These are phyloP conservation scores for Goniozus legneri DNA, from an alignment of 1,140 invertebrate genomes.

Conservation along the genomic window DNA sequence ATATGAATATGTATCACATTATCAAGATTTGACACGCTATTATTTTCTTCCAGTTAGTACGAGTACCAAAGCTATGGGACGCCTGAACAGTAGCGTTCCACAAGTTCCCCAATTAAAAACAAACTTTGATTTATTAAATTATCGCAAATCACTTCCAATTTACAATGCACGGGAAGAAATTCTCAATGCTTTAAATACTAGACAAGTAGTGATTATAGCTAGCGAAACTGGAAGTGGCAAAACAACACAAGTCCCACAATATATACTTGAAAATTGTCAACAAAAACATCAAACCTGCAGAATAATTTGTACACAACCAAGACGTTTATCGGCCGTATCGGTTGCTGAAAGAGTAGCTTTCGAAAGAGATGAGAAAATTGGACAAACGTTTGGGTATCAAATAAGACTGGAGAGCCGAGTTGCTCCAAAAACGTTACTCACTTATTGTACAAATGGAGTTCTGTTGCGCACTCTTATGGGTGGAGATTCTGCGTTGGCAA, in stretches of 20 bases:
- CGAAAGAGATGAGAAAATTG: slow-evolving; percentile 83
- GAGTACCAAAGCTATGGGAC: slow-evolving; percentile 56
- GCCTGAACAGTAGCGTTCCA: slow-evolving; percentile 61
- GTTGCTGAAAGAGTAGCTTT: slow-evolving; percentile 78
- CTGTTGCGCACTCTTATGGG: slow-evolving; percentile 81
- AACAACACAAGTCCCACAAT: slow-evolving; percentile 89
- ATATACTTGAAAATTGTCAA: slow-evolving; percentile 77
- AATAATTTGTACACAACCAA: slow-evolving; percentile 91
- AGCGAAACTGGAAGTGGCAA: slow-evolving; percentile 87
- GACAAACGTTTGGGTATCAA: slow-evolving; percentile 90
- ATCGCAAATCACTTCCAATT: slow-evolving; percentile 61
- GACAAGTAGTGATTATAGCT: slow-evolving; percentile 66
- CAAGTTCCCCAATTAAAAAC: slow-evolving; percentile 59
- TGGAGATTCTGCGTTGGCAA: slow-evolving; percentile 63
- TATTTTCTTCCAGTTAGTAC: slow-evolving; percentile 45
- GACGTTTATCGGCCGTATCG: slow-evolving; percentile 84
- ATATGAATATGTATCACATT: slow-evolving; percentile 4
- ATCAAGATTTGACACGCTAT: slow-evolving; percentile 1
- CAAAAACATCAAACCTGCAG: slow-evolving; percentile 67
- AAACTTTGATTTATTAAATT: slow-evolving; percentile 52
- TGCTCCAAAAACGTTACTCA: slow-evolving; percentile 77
- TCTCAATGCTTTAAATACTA: slow-evolving; percentile 51
- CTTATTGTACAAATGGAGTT: slow-evolving; percentile 91
- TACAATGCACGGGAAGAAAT: slow-evolving; percentile 55
- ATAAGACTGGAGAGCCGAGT: slow-evolving; percentile 82